Evolutionary conservation across 2,113 vertebrate genomes (phyloP).

Genomic region (Nibea coibor): DNA sequence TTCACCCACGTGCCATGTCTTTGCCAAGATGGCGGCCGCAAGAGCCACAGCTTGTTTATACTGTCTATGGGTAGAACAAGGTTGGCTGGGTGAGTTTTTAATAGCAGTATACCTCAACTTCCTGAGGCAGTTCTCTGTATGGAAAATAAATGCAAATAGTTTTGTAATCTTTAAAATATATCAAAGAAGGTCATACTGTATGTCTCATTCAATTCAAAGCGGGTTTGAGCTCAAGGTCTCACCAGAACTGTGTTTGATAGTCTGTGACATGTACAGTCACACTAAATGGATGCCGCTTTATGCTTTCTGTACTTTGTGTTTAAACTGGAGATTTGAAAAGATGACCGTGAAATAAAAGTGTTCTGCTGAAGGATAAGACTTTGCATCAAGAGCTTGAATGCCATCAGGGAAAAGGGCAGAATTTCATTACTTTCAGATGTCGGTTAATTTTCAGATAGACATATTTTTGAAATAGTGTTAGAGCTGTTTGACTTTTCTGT

Average conservation of each 20-base stretch:
- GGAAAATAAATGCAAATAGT: background rate
- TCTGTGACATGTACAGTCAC: background rate
- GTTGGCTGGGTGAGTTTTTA: too few relatives aligned
- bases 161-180: background rate
- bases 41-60: too few relatives aligned
- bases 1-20: too few relatives aligned
- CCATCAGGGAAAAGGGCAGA: background rate
- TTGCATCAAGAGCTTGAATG: background rate
- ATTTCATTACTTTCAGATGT: background rate
- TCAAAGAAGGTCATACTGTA: background rate
- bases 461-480: background rate
- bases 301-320: background rate
- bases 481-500: constrained; percentile 15
- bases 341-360: background rate
- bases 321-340: background rate
- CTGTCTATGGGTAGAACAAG: too few relatives aligned
- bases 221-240: background rate
- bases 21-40: too few relatives aligned
- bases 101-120: background rate
- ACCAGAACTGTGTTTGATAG: background rate
- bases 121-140: background rate
- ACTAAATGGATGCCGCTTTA: background rate
- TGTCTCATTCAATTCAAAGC: background rate
- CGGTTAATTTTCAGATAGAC: constrained; percentile 16
- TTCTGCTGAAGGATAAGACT: background rate